Percentiles rank a stretch among this genome's conserved stretches.
Conservation (phyloP, 2,113 vertebrate genomes). For the Pituophis catenifer region DNA sequence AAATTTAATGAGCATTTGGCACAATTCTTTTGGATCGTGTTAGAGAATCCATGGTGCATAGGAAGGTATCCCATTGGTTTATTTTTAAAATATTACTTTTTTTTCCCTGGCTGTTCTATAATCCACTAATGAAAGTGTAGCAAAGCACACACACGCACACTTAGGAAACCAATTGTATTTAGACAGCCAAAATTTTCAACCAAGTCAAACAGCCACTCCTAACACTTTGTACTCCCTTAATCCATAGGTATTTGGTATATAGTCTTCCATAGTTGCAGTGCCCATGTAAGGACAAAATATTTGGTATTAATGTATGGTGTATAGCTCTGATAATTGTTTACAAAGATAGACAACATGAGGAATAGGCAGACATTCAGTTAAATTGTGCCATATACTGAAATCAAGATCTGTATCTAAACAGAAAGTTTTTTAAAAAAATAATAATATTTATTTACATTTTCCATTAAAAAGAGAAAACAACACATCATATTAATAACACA, state of each 20-base stretch:
- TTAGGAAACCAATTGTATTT: neutral
- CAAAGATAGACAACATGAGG: neutral
- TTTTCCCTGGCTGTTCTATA: neutral
- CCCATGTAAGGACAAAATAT: neutral
- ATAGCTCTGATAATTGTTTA: neutral
- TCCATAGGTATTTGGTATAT: no score
- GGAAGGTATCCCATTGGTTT: neutral
- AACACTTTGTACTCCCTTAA: no score
- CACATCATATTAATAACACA: no score
- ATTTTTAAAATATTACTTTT: neutral
- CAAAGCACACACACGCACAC: no score
- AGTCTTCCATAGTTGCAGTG: no score
- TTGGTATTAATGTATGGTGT: neutral
- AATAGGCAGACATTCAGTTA: neutral
- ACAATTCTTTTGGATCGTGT: neutral
- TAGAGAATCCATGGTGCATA: neutral
- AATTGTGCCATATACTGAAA: neutral
- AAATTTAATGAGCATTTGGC: constrained; percentile 22
- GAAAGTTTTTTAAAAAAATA: no score
- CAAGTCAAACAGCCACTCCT: no score
- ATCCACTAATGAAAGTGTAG: neutral
- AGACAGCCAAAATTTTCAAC: no score
- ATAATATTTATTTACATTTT: no score
- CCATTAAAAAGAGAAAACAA: no score
- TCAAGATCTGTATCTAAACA: neutral